Conservation (phyloP, 2,113 vertebrate genomes). For the Campylomormyrus numenius region DNA sequence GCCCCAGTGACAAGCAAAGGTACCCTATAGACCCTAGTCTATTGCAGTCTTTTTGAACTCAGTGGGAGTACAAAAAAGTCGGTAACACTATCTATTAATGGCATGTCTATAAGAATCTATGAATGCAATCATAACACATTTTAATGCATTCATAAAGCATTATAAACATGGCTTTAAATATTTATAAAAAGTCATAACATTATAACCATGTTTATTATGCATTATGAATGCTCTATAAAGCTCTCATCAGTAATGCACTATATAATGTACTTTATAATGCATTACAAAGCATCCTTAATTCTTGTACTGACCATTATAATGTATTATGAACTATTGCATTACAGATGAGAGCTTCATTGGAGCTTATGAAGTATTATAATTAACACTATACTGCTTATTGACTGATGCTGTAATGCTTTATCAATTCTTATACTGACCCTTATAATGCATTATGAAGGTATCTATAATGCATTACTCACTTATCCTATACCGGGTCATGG, state of each 20-base stretch:
- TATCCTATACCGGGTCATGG: too few species aligned
- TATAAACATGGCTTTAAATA: neutral
- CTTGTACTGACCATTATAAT: neutral
- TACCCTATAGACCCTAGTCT: too few species aligned
- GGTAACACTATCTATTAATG: neutral
- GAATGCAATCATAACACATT: neutral
- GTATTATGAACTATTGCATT: neutral
- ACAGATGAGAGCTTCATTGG: neutral
- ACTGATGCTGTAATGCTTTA: neutral
- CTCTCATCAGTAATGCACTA: neutral
- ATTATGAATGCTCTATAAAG: neutral
- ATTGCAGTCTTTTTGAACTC: neutral
- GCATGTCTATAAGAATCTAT: neutral
- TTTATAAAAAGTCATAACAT: neutral
- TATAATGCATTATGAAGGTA: too few species aligned
- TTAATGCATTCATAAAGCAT: neutral
- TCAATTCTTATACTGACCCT: neutral
- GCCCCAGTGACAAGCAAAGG: too few species aligned
- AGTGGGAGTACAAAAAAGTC: neutral
- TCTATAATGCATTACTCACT: too few species aligned
- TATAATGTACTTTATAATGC: neutral
- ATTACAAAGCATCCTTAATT: neutral
- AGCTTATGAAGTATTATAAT: neutral
- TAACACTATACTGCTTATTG: neutral
- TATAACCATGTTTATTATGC: neutral